A percentile compares a stretch with the other conserved stretches of the same genome.
Conservation (phyloP, 2,888 invertebrate species). For the Protodeltote pygarga region DNA sequence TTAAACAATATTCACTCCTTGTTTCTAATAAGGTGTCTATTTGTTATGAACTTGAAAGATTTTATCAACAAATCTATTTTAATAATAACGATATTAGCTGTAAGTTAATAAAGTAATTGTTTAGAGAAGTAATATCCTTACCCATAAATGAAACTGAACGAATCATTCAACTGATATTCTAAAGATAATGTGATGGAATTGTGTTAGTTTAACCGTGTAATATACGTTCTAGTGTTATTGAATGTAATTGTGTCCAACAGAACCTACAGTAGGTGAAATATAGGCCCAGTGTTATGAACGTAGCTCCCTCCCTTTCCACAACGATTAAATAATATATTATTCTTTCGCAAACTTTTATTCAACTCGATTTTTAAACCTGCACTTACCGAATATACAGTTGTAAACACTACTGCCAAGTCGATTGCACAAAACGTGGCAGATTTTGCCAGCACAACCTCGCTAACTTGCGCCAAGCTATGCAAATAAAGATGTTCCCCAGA, state of each 20-base stretch:
- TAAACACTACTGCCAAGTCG: too few species aligned
- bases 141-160: constrained; percentile 69
- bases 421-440: too few species aligned
- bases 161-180: constrained; percentile 86
- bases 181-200: constrained; percentile 86
- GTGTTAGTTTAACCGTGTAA: constrained; percentile 77
- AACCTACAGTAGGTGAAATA: constrained; percentile 28
- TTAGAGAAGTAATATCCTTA: constrained; percentile 54
- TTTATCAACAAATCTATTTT: constrained; percentile 85
- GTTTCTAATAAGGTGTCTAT: constrained; percentile 58
- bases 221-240: constrained; percentile 57
- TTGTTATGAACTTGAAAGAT: constrained; percentile 79
- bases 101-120: constrained; percentile 54
- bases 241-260: constrained; percentile 19
- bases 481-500: too few species aligned
- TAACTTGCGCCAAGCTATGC: too few species aligned
- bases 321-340: constrained; percentile 10
- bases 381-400: too few species aligned
- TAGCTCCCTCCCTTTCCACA: constrained; percentile 14
- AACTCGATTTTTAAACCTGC: too few species aligned
- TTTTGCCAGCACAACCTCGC: too few species aligned
- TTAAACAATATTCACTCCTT: constrained; percentile 53
- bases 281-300: constrained; percentile 36
- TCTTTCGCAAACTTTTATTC: neutral
- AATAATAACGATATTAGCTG: constrained; percentile 59